Evolutionary conservation across 2,113 vertebrate species (phyloP), one percentile per base, ranked within the genome.

Genomic region (Rhizomys pruinosus): DNA sequence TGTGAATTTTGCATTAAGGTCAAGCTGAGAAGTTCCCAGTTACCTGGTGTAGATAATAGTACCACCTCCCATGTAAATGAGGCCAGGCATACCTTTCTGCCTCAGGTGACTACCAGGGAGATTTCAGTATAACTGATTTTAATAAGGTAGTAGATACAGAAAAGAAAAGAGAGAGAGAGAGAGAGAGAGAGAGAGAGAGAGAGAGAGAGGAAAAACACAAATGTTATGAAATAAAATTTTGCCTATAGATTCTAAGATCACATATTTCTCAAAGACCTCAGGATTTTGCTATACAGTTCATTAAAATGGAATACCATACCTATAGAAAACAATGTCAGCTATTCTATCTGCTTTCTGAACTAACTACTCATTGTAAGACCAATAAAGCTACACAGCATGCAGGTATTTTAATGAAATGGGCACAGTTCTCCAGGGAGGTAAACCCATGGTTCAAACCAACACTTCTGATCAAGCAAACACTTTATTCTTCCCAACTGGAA

Each of bases 361-460:
- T 5, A 95, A 91, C 71, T 5, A 95, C 20, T 96, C 87, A 84
- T 71, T 97, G 3, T 71, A 97, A 97, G 90, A 92, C 97, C 96
- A 97, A 97, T 97, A 98, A 96, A 96, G 80, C 78, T 95, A 93
- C 93, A 44, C 96, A 96, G 96, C 94, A 97, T 94, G 97, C 77
- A 95, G 57, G 25, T 59, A 71, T 95, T 96, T 98, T 96, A 97
- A 97, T 97, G 95, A 97, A 97, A 97, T 22, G 97, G 82, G 77
- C 44, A 74, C 57, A 34, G 64, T 96, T 95, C 71, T 98, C 96
- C 76, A 91, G 76, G 78, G 89, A 98, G 44, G 76, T 95, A 93
- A 96, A 93, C 87, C 85, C 96, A 94, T 69, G 84, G 95, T 95
- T 98, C 86, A 94, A 97, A 66, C 95, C 76, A 97, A 97, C 71